Percentiles rank a stretch among this genome's conserved stretches.
Evolutionary conservation across 2,797 vertebrate species (phyloP).

Genomic region (Tenualosa ilisha): DNA sequence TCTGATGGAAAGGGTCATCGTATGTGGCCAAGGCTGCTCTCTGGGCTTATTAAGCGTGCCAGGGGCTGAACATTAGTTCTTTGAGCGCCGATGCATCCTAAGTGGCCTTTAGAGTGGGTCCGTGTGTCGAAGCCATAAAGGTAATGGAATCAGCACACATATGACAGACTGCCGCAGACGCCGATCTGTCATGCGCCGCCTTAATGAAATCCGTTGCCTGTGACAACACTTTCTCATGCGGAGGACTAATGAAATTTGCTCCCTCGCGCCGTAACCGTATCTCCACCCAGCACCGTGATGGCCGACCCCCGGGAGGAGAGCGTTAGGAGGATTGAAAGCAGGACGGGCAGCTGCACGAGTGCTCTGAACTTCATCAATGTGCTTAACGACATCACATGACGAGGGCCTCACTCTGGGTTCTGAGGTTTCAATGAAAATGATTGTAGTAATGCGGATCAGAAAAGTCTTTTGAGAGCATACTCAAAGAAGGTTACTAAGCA

Average conservation of each 20-base stretch:
- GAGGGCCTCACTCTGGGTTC: neutral
- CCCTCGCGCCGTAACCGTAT: slow-evolving; percentile 33
- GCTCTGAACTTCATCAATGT: neutral
- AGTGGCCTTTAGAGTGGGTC: slow-evolving; percentile 9
- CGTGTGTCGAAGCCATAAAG: neutral
- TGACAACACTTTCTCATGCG: slow-evolving; percentile 53
- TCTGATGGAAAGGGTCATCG: neutral
- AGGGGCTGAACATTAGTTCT: slow-evolving; percentile 1
- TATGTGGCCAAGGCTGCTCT: neutral
- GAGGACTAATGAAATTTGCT: slow-evolving; percentile 50
- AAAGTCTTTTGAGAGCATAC: too few species aligned
- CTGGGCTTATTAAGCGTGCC: neutral
- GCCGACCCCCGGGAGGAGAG: neutral
- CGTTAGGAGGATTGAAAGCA: neutral
- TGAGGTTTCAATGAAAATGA: neutral
- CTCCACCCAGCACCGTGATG: slow-evolving; percentile 12
- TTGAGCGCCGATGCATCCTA: neutral
- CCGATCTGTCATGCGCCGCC: slow-evolving; percentile 43
- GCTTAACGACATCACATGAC: slow-evolving; percentile 31
- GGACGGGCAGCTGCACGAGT: neutral
- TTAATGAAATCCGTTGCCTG: slow-evolving; percentile 50
- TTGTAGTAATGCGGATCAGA: neutral
- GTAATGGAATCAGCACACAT: slow-evolving; percentile 31
- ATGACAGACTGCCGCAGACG: slow-evolving; percentile 47
- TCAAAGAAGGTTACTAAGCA: too few species aligned